Evolutionary conservation across 30 jellyfish, hydroid and myxozoan species (phyloP).

Genomic region (Hydractinia symbiolongicarpus): DNA sequence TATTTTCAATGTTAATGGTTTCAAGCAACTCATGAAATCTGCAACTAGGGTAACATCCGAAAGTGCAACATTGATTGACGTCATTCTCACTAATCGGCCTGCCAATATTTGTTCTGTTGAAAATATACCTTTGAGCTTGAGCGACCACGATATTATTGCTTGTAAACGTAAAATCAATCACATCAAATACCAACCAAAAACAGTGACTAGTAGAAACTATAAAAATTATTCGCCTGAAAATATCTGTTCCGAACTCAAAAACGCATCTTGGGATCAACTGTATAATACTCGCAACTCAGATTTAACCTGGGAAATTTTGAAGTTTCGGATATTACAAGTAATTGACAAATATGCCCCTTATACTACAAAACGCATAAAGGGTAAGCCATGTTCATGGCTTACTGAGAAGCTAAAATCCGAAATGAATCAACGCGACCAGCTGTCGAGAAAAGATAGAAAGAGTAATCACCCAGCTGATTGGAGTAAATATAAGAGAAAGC

Average conservation of each 20-base stretch:
- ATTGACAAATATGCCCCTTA: not conserved
- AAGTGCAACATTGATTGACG: slow-evolving; percentile 4
- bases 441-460: not conserved
- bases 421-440: no score
- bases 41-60: slow-evolving; percentile 1
- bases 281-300: not conserved
- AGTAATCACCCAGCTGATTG: slow-evolving; percentile 4
- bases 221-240: slow-evolving; percentile 1
- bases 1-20: not conserved
- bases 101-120: not conserved
- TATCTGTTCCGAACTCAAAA: not conserved
- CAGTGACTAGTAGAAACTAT: slow-evolving; percentile 4
- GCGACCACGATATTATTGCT: slow-evolving; percentile 3
- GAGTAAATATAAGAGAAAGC: slow-evolving; percentile 7
- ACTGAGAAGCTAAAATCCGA: no score
- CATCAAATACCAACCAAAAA: not conserved
- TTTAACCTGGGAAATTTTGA: not conserved
- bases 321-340: not conserved
- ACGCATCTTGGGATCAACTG: slow-evolving; percentile 1
- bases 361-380: not conserved
- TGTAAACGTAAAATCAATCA: not conserved
- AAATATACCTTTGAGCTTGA: not conserved
- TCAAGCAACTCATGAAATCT: not conserved
- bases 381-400: not conserved
- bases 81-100: not conserved